These are phyloP conservation scores for Acheta domesticus DNA, from an alignment of 2,888 invertebrate species.

Conservation along the genomic window DNA sequence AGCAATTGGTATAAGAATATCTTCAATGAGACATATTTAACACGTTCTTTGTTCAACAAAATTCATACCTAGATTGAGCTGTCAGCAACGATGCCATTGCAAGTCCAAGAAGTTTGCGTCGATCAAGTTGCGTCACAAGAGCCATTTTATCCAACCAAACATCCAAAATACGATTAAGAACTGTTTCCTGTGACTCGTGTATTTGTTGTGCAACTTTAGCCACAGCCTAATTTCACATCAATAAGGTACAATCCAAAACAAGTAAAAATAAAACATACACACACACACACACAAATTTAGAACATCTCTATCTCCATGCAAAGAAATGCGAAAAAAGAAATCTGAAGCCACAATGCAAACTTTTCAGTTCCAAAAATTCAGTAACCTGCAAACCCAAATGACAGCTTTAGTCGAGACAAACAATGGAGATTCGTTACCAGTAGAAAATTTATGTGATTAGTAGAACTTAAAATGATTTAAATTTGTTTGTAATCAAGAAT, in stretches of 20 bases:
- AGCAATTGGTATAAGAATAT: too few species aligned
- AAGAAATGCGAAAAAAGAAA: too few species aligned
- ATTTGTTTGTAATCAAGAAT: too few species aligned
- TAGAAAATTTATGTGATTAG: too few species aligned
- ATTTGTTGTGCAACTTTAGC: constrained; percentile 41
- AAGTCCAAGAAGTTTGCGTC: constrained; percentile 76
- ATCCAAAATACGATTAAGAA: constrained; percentile 67
- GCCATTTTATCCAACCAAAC: constrained; percentile 79
- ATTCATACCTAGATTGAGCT: constrained; percentile 42
- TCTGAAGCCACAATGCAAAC: too few species aligned
- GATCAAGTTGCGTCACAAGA: constrained; percentile 70
- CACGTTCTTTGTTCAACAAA: background rate
- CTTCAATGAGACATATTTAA: too few species aligned
- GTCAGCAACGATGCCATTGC: constrained; percentile 49
- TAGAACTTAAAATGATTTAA: too few species aligned
- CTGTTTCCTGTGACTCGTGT: constrained; percentile 51
- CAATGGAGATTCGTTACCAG: too few species aligned
- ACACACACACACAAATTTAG: background rate
- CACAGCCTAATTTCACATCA: constrained; percentile 38
- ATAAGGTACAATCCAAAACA: background rate
- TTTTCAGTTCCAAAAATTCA: too few species aligned
- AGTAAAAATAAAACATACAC: background rate
- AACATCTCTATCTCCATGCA: too few species aligned
- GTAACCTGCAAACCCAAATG: too few species aligned
- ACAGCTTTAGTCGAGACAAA: too few species aligned